A percentile compares a stretch with the other conserved stretches of the same genome.
Evolutionary conservation across 2,797 vertebrate genomes (phyloP).

Genomic region (Myotis myotis): DNA sequence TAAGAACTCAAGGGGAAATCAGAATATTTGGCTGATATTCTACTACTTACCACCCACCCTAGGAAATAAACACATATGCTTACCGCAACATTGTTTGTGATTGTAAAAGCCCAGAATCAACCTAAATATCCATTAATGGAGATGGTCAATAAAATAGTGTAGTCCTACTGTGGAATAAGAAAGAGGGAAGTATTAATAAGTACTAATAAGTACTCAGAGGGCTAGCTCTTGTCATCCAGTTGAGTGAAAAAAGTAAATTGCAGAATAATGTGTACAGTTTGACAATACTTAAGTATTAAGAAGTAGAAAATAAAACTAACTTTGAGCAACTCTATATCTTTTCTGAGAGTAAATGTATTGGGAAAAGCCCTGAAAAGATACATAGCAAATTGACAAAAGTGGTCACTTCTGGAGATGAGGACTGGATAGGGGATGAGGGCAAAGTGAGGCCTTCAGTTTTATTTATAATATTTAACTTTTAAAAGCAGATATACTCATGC

Average conservation of each 20-base stretch:
- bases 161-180: neutral
- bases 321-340: neutral
- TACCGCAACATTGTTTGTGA: neutral
- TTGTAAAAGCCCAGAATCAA: neutral
- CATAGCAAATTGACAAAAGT: neutral
- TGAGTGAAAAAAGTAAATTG: neutral
- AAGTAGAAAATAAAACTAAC: neutral
- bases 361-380: conserved; percentile 1
- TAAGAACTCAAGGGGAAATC: conserved; percentile 3
- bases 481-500: neutral
- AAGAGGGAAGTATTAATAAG: neutral
- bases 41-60: neutral
- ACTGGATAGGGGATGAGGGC: neutral
- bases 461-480: neutral
- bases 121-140: neutral
- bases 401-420: neutral
- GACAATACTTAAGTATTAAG: neutral
- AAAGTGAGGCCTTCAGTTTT: neutral
- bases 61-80: neutral
- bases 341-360: neutral
- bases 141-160: too few species aligned
- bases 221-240: neutral
- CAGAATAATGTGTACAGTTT: neutral
- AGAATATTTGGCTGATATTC: neutral
- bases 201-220: neutral